phyloP scores from a whole-genome alignment of 1,140 invertebrate genomes.

The Tetragnatha versicolor region DNA sequence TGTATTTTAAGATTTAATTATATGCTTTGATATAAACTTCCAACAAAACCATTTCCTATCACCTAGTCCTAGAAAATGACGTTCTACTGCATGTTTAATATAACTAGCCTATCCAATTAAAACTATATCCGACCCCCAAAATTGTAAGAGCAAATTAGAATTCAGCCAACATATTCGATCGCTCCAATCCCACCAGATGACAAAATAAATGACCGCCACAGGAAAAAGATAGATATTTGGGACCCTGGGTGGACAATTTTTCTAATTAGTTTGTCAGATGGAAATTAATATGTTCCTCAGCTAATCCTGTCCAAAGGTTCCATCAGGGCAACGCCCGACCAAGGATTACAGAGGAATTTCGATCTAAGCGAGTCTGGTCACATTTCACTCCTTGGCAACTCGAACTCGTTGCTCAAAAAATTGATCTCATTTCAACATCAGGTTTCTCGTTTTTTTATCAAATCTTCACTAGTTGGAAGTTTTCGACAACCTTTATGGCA shows the following conservation, averaged over 20 bases:
- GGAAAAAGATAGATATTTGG: background rate
- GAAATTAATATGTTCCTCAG: slow-evolving; percentile 32
- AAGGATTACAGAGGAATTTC: slow-evolving; percentile 23
- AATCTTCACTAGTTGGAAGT: slow-evolving; percentile 20
- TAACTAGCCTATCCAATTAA: too few relatives aligned
- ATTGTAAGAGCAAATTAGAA: too few relatives aligned
- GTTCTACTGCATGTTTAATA: too few relatives aligned
- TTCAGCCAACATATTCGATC: too few relatives aligned
- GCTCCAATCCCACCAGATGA: too few relatives aligned
- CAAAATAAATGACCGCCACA: too few relatives aligned
- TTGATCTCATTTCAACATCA: slow-evolving; percentile 27
- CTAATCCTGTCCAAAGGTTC: slow-evolving; percentile 12
- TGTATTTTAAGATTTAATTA: too few relatives aligned
- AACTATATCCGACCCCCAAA: too few relatives aligned
- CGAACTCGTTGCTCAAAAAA: slow-evolving; percentile 21
- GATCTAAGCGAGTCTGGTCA: slow-evolving; percentile 19
- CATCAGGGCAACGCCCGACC: slow-evolving; percentile 30
- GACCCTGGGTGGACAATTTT: background rate
- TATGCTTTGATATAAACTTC: too few relatives aligned
- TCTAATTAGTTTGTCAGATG: slow-evolving; percentile 37
- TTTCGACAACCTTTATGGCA: background rate
- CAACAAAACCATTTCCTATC: too few relatives aligned
- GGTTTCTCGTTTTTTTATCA: background rate
- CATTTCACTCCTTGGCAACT: slow-evolving; percentile 22
- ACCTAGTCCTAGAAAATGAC: too few relatives aligned